Evolutionary conservation across 1,140 invertebrate species (phyloP).

Genomic region (Brachionus paranguensis): DNA sequence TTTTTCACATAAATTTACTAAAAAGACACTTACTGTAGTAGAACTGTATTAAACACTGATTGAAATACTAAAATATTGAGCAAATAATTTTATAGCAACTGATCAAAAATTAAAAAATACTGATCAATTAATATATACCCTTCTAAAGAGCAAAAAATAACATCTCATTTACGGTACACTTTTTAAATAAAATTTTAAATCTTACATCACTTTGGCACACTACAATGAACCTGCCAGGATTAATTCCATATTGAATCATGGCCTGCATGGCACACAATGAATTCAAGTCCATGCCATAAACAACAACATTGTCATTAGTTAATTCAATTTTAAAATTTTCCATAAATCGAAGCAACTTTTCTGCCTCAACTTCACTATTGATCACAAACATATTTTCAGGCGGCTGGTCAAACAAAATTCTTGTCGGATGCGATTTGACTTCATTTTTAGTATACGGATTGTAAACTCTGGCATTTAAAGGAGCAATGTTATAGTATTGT

Average conservation of each 20-base stretch:
- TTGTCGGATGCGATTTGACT: conserved; percentile 45
- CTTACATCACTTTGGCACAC: not conserved
- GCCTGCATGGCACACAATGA: conserved; percentile 5
- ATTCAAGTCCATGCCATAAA: conserved; percentile 29
- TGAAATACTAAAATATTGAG: too few species aligned
- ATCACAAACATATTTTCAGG: conserved; percentile 51
- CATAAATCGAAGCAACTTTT: conserved; percentile 48
- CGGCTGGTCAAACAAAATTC: conserved; percentile 43
- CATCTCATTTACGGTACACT: not conserved
- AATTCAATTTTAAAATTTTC: conserved; percentile 41
- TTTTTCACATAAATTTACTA: too few species aligned
- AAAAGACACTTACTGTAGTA: too few species aligned
- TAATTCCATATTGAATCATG: not conserved
- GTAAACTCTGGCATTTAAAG: conserved; percentile 46
- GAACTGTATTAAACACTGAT: too few species aligned
- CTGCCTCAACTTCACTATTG: conserved; percentile 53
- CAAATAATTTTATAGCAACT: too few species aligned
- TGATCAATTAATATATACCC: too few species aligned
- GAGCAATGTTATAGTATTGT: conserved; percentile 51
- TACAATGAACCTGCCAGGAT: not conserved
- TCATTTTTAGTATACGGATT: conserved; percentile 22
- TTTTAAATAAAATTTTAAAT: not conserved
- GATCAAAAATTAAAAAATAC: too few species aligned
- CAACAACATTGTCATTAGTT: not conserved
- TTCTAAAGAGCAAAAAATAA: too few species aligned